Base-by-base conservation (phyloP, 2,797 vertebrate genomes). In the Labeo calbasu region DNA sequence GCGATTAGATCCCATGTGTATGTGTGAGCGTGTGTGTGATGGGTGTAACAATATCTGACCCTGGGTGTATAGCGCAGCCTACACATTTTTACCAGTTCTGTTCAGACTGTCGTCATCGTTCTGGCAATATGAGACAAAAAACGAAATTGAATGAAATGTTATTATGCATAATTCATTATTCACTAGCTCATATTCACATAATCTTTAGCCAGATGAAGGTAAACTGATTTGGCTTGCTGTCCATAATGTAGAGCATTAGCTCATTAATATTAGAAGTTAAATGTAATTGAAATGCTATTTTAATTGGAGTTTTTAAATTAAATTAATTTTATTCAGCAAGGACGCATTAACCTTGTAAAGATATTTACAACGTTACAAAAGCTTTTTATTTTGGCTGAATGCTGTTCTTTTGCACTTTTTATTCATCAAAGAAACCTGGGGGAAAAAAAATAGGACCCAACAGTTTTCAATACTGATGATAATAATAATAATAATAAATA, bases 21-120 rank as follows among this genome's bases (percentile, higher is more conserved):
- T 59, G 55, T 77, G 48, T 83, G 65, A 83, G 15, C 69, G 28
- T 28, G 40, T 13, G 57, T 82, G 68, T 71, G 70, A 36, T 40
- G 66, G 46, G 53, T 70, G 19, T 23, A 46, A 70, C 1, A 51
- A 8, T 63, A 66, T 40, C 19, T 50, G 63, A 40, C 0, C 7
- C 32, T 19, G 59, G 2, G 86, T 77, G 77, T 86, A 71, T 50
- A 85, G 21, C 1, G 0, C 32, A 69, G 23, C 46, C 23, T 43
- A 32, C 65, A 57, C 14, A 57, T 70, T 72, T 48, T 28, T 61
- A 59, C 15, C 14, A 66, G 17, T 32, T 70, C 21, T 71, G 51
- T 40, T 71, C 57, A 72, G 28, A 81, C 5, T 23, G 28, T 19
- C 8, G 1, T 55, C 32, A 80, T 55, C n/a, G 2, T 23, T 80